These are phyloP conservation scores for Petrocephalus schoutedeni DNA, from an alignment of 2,797 vertebrate genomes.

Conservation along the genomic window DNA sequence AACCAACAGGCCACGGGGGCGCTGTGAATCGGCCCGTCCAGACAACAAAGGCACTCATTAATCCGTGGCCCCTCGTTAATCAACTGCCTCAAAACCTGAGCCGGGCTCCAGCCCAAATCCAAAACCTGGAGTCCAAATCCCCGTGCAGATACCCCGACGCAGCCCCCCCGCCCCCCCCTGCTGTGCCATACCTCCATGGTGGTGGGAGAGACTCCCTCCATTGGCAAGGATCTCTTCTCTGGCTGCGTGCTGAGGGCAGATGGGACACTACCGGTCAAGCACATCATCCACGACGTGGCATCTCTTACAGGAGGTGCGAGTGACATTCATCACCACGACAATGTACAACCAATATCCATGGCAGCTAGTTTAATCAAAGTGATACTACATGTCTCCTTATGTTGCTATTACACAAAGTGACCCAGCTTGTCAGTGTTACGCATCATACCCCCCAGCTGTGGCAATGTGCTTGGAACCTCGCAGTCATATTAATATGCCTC, in stretches of 20 bases:
- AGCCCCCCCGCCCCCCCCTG: background rate
- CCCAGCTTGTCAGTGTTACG: background rate
- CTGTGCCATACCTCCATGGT: conserved; percentile 84
- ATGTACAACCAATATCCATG: background rate
- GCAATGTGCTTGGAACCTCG: background rate
- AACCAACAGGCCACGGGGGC: background rate
- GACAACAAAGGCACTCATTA: background rate
- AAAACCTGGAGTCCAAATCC: background rate
- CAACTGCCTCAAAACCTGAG: background rate
- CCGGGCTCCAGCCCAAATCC: background rate
- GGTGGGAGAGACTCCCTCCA: conserved; percentile 95
- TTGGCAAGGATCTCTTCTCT: conserved; percentile 97
- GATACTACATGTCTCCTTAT: background rate
- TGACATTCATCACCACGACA: background rate
- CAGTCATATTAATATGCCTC: background rate
- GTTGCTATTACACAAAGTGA: background rate
- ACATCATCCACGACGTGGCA: background rate
- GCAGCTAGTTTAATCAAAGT: background rate
- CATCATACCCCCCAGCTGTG: background rate
- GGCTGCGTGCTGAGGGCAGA: conserved; percentile 73
- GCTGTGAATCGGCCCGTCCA: background rate
- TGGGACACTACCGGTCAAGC: conserved; percentile 27
- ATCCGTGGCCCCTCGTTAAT: background rate
- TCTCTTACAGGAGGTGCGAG: background rate
- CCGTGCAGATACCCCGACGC: background rate